phyloP scores from a whole-genome alignment of 2,888 invertebrate species.

The Drosophila stalkeri region DNA sequence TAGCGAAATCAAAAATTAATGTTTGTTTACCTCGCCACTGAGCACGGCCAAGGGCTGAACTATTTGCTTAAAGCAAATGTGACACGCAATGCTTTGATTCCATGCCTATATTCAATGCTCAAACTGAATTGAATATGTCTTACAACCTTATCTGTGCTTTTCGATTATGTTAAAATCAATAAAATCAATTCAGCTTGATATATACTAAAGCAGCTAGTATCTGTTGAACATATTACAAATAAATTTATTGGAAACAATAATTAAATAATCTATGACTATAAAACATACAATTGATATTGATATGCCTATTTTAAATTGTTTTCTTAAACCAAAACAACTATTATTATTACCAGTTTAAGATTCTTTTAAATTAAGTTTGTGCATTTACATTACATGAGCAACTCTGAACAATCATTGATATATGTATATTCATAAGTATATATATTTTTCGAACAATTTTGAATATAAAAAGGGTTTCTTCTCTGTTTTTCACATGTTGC shows the following conservation, averaged over 20 bases:
- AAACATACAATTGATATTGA: background rate
- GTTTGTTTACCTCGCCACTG: conserved; percentile 51
- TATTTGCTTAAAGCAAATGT: conserved; percentile 39
- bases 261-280: background rate
- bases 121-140: background rate
- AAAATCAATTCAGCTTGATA: background rate
- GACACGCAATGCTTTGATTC: background rate
- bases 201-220: background rate
- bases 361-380: no score
- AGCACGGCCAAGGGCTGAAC: conserved; percentile 51
- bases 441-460: no score
- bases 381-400: no score
- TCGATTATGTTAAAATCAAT: background rate
- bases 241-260: background rate
- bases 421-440: no score
- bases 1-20: conserved; percentile 69
- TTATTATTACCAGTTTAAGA: no score
- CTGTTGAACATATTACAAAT: background rate
- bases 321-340: background rate
- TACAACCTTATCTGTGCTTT: background rate
- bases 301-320: background rate
- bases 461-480: no score
- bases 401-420: no score
- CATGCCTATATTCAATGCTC: background rate
- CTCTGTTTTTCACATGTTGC: no score